Evolutionary conservation across 2,797 vertebrate genomes (phyloP).

Genomic region (Sternotherus odoratus): DNA sequence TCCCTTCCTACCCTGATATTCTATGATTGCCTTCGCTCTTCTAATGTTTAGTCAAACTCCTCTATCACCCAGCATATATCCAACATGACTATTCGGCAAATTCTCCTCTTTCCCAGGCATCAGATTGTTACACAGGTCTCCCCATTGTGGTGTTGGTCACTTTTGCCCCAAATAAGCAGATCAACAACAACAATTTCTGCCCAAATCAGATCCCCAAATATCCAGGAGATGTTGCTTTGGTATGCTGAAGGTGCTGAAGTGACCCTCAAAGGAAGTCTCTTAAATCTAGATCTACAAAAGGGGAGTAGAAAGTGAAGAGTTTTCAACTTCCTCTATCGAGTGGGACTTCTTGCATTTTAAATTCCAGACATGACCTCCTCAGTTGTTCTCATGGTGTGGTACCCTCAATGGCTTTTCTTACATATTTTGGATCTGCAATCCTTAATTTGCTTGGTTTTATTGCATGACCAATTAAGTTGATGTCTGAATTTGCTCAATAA

Average conservation of each 20-base stretch:
- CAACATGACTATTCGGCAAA: neutral
- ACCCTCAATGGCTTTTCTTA: neutral
- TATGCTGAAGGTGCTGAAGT: neutral
- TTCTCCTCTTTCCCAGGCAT: neutral
- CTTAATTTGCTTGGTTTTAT: neutral
- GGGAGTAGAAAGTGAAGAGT: neutral
- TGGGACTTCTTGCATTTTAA: neutral
- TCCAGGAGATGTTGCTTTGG: neutral
- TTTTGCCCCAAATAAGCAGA: neutral
- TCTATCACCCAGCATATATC: fast-evolving
- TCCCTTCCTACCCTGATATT: neutral
- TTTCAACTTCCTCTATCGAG: neutral
- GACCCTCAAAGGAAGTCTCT: conserved; percentile 1
- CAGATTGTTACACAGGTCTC: neutral
- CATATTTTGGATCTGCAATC: neutral
- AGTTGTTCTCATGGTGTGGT: neutral
- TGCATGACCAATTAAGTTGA: neutral
- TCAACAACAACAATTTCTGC: neutral
- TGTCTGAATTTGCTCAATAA: conserved; percentile 9
- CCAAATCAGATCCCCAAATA: neutral
- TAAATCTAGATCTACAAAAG: neutral
- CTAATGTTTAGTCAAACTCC: neutral
- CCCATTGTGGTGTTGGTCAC: fast-evolving
- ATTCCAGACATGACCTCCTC: neutral
- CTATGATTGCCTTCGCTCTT: neutral